Conservation (phyloP, 2,797 vertebrate genomes). For the Anisognathus igniventris region DNA sequence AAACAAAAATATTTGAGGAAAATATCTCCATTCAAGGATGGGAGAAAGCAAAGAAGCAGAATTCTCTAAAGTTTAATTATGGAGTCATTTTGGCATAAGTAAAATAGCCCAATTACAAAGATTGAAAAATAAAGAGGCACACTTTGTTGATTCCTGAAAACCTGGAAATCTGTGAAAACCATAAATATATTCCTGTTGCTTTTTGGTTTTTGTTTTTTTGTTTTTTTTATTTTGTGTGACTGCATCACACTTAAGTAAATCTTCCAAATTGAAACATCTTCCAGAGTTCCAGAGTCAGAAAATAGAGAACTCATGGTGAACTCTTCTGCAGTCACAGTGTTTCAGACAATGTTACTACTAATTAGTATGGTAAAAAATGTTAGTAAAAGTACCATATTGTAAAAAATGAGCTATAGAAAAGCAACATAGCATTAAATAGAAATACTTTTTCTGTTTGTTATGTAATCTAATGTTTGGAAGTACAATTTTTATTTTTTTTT, state of each 20-base stretch:
- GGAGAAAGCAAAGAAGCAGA: neutral
- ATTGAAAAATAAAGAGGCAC: neutral
- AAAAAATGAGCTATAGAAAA: neutral
- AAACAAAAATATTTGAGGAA: neutral
- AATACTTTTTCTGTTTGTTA: neutral
- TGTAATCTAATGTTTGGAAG: neutral
- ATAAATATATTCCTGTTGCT: neutral
- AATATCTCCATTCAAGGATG: neutral
- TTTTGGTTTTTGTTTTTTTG: too few relatives aligned
- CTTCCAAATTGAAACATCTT: neutral
- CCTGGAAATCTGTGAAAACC: neutral
- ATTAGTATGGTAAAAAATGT: neutral
- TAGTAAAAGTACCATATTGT: neutral
- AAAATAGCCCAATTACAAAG: neutral
- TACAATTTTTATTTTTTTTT: neutral
- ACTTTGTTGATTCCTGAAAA: neutral
- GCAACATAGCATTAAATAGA: neutral
- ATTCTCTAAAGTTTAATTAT: neutral
- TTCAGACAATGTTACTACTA: neutral
- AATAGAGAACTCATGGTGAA: neutral
- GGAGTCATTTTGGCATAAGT: neutral
- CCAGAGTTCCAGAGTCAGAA: neutral
- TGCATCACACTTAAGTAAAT: neutral
- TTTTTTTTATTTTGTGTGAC: neutral
- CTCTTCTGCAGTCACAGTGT: neutral